Conservation (phyloP, 2,797 vertebrate species). For the Knipowitschia caucasica region DNA sequence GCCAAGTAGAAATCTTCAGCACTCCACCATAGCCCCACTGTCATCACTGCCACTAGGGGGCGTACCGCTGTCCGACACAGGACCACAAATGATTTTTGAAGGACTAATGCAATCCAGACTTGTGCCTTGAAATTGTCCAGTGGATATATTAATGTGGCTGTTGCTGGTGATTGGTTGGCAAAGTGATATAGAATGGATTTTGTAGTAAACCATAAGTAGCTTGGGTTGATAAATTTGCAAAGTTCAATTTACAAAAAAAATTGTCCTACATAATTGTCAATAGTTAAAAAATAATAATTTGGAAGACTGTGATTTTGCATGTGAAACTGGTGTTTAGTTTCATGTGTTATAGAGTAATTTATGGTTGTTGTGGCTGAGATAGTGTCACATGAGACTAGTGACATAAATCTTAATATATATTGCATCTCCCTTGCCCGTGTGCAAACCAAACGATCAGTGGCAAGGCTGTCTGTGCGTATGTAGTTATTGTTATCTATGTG, state of each 20-base stretch:
- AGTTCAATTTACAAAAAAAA: background rate
- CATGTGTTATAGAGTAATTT: conserved; percentile 51
- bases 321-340: conserved; percentile 47
- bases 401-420: conserved; percentile 60
- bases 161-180: conserved; percentile 14
- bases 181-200: conserved; percentile 11
- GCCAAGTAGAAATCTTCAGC: conserved; percentile 64
- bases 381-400: conserved; percentile 44
- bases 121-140: conserved; percentile 70
- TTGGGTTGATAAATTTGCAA: background rate
- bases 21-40: conserved; percentile 37
- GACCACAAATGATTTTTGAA: conserved; percentile 17
- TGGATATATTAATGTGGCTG: conserved; percentile 9
- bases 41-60: conserved; percentile 54
- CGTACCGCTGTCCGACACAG: conserved; percentile 29
- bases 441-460: conserved; percentile 53
- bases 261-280: background rate
- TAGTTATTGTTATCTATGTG: conserved; percentile 47
- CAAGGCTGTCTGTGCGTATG: conserved; percentile 47
- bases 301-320: conserved; percentile 43
- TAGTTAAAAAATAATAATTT: conserved; percentile 11
- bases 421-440: conserved; percentile 40
- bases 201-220: background rate
- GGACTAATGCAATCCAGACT: conserved; percentile 60
- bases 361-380: conserved; percentile 58